Percentiles rank a stretch among this genome's conserved stretches.
Conservation (phyloP, 2,888 invertebrate species). For the Platypus cylindrus region DNA sequence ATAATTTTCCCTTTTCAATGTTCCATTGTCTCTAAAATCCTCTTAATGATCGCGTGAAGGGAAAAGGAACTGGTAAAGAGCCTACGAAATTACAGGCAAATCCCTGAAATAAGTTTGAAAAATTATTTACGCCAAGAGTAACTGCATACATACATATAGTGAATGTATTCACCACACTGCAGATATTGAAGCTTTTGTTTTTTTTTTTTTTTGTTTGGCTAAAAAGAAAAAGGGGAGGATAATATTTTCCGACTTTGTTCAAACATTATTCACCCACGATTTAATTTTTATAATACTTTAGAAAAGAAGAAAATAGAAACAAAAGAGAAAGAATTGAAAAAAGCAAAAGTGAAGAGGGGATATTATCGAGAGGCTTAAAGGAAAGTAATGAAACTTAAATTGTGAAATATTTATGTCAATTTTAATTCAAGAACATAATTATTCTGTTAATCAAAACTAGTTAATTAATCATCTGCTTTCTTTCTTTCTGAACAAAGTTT, state of each 20-base stretch:
- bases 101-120: conserved; percentile 21
- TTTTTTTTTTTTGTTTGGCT: conserved; percentile 13
- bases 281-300: conserved; percentile 9
- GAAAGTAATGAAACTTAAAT: too few species aligned
- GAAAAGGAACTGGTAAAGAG: conserved; percentile 16
- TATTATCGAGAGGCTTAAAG: too few species aligned
- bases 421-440: too few species aligned
- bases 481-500: not conserved
- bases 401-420: too few species aligned
- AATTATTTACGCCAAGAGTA: conserved; percentile 24
- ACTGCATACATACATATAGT: too few species aligned
- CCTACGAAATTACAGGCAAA: conserved; percentile 22
- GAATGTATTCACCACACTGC: too few species aligned
- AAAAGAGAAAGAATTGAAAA: too few species aligned
- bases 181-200: too few species aligned
- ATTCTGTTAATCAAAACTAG: too few species aligned
- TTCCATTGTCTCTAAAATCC: conserved; percentile 33
- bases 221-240: conserved; percentile 12
- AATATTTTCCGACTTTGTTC: conserved; percentile 15
- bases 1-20: conserved; percentile 32
- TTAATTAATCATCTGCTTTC: too few species aligned
- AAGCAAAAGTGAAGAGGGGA: too few species aligned
- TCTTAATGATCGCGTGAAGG: conserved; percentile 27
- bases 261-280: conserved; percentile 13
- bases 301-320: too few species aligned